phyloP scores from a whole-genome alignment of 2,888 invertebrate genomes.

The Tetanocera ferruginea region DNA sequence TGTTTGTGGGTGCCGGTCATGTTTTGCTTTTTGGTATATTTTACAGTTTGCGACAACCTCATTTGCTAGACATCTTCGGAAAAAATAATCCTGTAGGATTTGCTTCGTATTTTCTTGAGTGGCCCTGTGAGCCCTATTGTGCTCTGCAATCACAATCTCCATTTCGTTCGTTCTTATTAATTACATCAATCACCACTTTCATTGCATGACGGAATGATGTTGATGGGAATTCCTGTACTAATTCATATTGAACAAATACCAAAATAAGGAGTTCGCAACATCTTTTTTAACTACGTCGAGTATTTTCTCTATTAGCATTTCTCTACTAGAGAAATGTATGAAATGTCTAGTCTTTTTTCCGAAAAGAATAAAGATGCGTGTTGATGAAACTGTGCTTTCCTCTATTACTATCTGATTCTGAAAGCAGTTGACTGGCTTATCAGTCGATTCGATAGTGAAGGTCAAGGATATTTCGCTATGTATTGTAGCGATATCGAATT shows the following conservation, averaged over 20 bases:
- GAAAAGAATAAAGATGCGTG: slow-evolving; percentile 39
- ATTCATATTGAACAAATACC: slow-evolving; percentile 38
- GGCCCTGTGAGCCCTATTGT: slow-evolving; percentile 43
- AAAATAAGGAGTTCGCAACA: slow-evolving; percentile 40
- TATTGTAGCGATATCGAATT: slow-evolving; percentile 22
- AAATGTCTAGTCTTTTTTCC: slow-evolving; percentile 37
- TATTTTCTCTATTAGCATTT: slow-evolving; percentile 19
- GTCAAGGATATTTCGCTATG: slow-evolving; percentile 46
- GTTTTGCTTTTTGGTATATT: slow-evolving; percentile 44
- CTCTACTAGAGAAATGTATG: slow-evolving; percentile 31
- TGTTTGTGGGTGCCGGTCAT: slow-evolving; percentile 49
- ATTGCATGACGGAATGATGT: slow-evolving; percentile 41
- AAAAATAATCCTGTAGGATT: slow-evolving; percentile 46
- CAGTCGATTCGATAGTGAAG: slow-evolving; percentile 44
- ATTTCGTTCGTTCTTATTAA: slow-evolving; percentile 27
- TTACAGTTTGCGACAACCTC: slow-evolving; percentile 43
- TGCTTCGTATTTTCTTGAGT: slow-evolving; percentile 48
- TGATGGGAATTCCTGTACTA: slow-evolving; percentile 33
- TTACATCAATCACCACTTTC: slow-evolving; percentile 5
- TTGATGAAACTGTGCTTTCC: slow-evolving; percentile 24
- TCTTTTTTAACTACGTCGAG: slow-evolving; percentile 25
- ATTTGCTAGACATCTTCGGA: slow-evolving; percentile 45
- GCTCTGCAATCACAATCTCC: slow-evolving; percentile 24
- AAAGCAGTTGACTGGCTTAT: slow-evolving; percentile 50
- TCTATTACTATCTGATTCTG: slow-evolving; percentile 48